Evolutionary conservation across 2,797 vertebrate species (phyloP).

Genomic region (Silurus lanzhouensis): DNA sequence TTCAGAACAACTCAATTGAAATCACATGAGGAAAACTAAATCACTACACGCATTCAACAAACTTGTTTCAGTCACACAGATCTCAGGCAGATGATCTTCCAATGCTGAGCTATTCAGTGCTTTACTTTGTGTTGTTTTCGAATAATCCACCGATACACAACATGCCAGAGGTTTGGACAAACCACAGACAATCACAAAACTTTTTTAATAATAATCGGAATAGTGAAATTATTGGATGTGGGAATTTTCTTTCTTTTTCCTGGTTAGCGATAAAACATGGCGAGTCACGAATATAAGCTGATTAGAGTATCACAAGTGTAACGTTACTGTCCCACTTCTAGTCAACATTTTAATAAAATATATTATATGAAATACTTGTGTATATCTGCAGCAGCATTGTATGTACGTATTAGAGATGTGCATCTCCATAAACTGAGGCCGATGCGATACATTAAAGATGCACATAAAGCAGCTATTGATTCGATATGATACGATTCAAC

Average conservation of each 20-base stretch:
- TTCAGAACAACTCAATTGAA: too few species aligned
- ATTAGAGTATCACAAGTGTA: neutral
- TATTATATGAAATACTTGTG: neutral
- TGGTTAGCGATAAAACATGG: neutral
- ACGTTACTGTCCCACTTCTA: neutral
- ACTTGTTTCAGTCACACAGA: constrained; percentile 12
- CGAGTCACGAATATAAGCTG: too few species aligned
- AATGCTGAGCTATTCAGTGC: too few species aligned
- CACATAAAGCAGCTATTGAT: too few species aligned
- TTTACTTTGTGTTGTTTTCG: neutral
- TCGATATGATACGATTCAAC: too few species aligned
- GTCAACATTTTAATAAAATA: neutral
- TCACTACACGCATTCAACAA: neutral
- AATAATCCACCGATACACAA: neutral
- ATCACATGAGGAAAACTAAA: too few species aligned
- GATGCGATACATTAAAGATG: too few species aligned
- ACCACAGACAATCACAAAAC: neutral
- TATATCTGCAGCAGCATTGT: neutral
- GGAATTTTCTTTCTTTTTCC: neutral
- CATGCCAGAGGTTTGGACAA: too few species aligned
- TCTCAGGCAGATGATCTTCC: neutral
- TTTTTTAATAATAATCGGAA: neutral
- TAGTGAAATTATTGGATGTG: neutral
- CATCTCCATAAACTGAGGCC: too few species aligned
- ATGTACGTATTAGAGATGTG: too few species aligned